Base-by-base conservation (phyloP, 2,797 vertebrate genomes). In the Scomberomorus guttatus region DNA sequence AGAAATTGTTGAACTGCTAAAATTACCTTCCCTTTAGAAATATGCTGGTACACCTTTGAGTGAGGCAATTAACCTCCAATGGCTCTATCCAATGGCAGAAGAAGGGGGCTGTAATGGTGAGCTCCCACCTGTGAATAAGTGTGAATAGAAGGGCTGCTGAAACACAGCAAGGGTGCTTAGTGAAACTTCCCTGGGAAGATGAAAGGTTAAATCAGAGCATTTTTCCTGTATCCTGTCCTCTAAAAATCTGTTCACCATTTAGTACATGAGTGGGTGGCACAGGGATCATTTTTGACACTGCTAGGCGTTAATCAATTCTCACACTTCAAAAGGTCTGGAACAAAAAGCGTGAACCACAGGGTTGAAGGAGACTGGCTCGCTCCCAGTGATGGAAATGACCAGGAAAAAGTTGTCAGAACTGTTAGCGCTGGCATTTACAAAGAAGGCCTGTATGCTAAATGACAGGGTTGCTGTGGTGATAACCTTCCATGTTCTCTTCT, bases 301-400 rank as follows among this genome's bases (percentile, higher is more conserved):
- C 74, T 72, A 72, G 73, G 83, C 29, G 29, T 86, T 60, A 81
- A 83, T 86, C 81, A 42, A 77, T 90, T 89, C 90, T 90, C 89
- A 87, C 90, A 90, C 89, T 77, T 88, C 29, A 84, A 90, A 92
- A 91, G 85, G 81, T 89, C 77, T 78, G 70, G 70, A 77, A 83
- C 67, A 81, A 88, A 90, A 82, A 75, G 79, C 34, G 46, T 73
- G 68, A 89, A 72, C 75, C 4, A 3, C 12, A 11, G 58, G 81
- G 75, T 60, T 66, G 55, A 79, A 51, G 50, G 79, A 80, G 75
- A 60, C 3, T 4, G 4, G 42, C 67, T 75, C 39, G 1, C 65
- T 64, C 61, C 61, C 61, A 50, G 67, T 79, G 77, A 80, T 72
- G 73, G 67, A 76, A 83, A 54, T 82, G 68, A 57, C 74, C 27